Conservation (phyloP, 30 jellyfish, hydroid and myxozoan species). For the Mastigias papua region DNA sequence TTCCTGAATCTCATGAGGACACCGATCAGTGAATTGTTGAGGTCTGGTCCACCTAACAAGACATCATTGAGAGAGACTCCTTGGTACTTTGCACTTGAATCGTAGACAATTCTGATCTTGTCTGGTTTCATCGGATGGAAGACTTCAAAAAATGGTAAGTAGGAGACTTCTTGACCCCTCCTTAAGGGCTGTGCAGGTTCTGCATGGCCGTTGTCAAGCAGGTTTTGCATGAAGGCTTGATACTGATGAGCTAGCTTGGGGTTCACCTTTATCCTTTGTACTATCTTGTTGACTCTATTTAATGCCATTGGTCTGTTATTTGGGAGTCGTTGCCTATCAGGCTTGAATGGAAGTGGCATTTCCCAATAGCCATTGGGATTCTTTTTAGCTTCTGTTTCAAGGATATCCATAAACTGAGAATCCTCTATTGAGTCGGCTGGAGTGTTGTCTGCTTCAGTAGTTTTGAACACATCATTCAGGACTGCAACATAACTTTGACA, state of each 20-base stretch:
- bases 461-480: constrained; percentile 21
- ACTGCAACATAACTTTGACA: constrained; percentile 39
- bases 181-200: constrained; percentile 38
- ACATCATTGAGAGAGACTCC: constrained; percentile 60
- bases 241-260: constrained; percentile 35
- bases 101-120: constrained; percentile 75
- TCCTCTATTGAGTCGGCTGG: constrained; percentile 39
- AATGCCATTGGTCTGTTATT: constrained; percentile 52
- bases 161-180: constrained; percentile 60
- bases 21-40: constrained; percentile 65
- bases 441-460: constrained; percentile 37
- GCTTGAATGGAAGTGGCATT: constrained; percentile 71
- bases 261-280: constrained; percentile 12
- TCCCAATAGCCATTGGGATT: constrained; percentile 48
- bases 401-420: constrained; percentile 28
- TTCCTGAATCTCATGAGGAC: constrained; percentile 68
- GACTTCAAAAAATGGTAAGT: constrained; percentile 74
- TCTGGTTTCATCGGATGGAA: constrained; percentile 80
- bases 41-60: constrained; percentile 74
- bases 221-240: constrained; percentile 50
- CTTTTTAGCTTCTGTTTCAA: constrained; percentile 32
- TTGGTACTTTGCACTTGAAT: constrained; percentile 60
- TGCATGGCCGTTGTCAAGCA: constrained; percentile 35
- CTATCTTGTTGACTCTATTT: constrained; percentile 7
- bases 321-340: constrained; percentile 31